Conservation (phyloP, 2,888 invertebrate species). For the Drosophila nigricruria region DNA sequence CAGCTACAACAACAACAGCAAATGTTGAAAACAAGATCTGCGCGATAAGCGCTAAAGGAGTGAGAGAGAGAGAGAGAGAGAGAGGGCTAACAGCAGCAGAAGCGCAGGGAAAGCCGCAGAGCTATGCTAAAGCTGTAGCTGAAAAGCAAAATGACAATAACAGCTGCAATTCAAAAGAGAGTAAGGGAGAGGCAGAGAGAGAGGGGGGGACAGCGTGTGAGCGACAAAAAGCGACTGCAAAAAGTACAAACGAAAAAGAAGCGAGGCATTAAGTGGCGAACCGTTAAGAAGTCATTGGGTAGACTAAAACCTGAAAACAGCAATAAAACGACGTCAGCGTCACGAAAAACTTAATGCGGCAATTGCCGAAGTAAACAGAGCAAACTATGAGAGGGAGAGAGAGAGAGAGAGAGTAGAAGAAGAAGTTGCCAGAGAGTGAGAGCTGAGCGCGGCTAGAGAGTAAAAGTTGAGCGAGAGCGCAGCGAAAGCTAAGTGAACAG, state of each 20-base stretch:
- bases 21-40: constrained; percentile 63
- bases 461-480: constrained; percentile 65
- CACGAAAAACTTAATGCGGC: constrained; percentile 49
- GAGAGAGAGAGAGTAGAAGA: constrained; percentile 19
- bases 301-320: constrained; percentile 68
- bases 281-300: constrained; percentile 78
- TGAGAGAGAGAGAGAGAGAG: constrained; percentile 1
- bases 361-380: constrained; percentile 77
- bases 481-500: constrained; percentile 51
- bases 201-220: constrained; percentile 23
- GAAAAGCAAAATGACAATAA: constrained; percentile 79
- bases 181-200: background rate
- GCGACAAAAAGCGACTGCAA: constrained; percentile 23
- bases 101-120: constrained; percentile 50
- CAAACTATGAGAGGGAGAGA: constrained; percentile 42
- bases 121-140: constrained; percentile 52
- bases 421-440: constrained; percentile 26
- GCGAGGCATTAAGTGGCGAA: constrained; percentile 75
- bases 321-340: constrained; percentile 38
- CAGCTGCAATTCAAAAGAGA: constrained; percentile 66
- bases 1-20: constrained; percentile 45
- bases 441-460: constrained; percentile 57
- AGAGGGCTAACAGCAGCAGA: constrained; percentile 26
- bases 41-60: constrained; percentile 49
- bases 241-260: constrained; percentile 30